phyloP scores from a whole-genome alignment of 2,113 vertebrate species.

The Syrrhaptes paradoxus region DNA sequence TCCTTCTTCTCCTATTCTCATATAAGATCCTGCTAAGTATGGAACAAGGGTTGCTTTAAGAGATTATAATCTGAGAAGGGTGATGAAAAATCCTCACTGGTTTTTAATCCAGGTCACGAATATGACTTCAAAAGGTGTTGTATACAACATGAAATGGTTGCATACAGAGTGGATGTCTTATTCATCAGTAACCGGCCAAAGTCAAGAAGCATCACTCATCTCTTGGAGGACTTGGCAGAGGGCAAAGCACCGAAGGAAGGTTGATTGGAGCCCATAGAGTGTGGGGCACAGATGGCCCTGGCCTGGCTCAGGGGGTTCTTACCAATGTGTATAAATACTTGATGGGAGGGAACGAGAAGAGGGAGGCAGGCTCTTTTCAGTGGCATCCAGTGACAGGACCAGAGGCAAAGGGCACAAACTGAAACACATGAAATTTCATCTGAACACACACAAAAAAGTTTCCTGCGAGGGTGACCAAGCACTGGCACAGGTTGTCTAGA shows the following conservation, averaged over 20 bases:
- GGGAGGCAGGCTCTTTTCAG: too few species aligned
- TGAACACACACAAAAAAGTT: too few species aligned
- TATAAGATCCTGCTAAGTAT: neutral
- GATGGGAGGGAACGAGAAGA: neutral
- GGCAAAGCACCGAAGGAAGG: neutral
- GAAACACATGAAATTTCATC: too few species aligned
- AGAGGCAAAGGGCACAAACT: too few species aligned
- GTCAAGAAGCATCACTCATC: neutral
- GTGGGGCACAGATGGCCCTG: neutral
- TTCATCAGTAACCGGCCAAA: neutral
- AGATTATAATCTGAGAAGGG: neutral
- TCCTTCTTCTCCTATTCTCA: neutral
- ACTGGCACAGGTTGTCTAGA: neutral
- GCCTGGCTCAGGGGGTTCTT: neutral
- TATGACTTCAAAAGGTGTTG: neutral
- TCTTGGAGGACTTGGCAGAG: neutral
- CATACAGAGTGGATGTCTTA: neutral
- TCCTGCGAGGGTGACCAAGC: too few species aligned
- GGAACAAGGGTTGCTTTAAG: neutral
- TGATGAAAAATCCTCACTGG: neutral
- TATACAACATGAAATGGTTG: neutral
- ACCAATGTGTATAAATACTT: neutral
- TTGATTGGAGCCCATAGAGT: neutral
- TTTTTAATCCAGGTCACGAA: neutral
- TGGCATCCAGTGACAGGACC: too few species aligned